These are phyloP conservation scores for Probaryconus sp. DNA, from an alignment of 1,140 invertebrate species.

Conservation along the genomic window DNA sequence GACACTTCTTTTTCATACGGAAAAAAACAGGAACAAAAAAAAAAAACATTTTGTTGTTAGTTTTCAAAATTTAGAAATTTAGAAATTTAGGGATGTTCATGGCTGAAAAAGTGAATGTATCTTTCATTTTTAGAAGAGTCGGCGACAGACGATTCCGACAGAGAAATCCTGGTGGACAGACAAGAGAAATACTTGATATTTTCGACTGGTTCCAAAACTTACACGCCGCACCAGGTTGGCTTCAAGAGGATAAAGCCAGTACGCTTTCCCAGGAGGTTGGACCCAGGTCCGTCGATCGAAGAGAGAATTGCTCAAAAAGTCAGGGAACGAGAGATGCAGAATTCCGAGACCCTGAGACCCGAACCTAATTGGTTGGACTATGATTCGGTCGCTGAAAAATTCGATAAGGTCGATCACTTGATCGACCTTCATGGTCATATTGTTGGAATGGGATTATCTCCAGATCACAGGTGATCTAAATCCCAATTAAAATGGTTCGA, in stretches of 20 bases:
- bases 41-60: too few species aligned
- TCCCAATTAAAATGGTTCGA: constrained; percentile 13
- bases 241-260: constrained; percentile 89
- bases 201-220: constrained; percentile 90
- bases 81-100: too few species aligned
- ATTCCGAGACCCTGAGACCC: constrained; percentile 74
- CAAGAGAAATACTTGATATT: constrained; percentile 90
- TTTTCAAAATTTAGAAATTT: too few species aligned
- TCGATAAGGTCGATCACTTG: constrained; percentile 88
- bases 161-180: constrained; percentile 78
- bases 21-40: too few species aligned
- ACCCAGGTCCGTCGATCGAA: constrained; percentile 83
- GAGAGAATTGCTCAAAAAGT: constrained; percentile 82
- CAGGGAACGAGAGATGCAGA: constrained; percentile 77
- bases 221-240: constrained; percentile 92
- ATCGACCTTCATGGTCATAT: constrained; percentile 94
- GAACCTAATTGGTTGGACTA: constrained; percentile 85
- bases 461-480: constrained; percentile 85
- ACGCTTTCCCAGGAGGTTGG: constrained; percentile 84
- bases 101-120: too few species aligned
- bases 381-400: constrained; percentile 84
- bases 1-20: too few species aligned
- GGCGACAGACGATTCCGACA: constrained; percentile 76
- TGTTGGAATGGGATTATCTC: constrained; percentile 92
- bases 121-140: constrained; percentile 64